A percentile compares a stretch with the other conserved stretches of the same genome.
Conservation (phyloP, 1,140 invertebrate genomes). For the Drosophila chauvacae region DNA sequence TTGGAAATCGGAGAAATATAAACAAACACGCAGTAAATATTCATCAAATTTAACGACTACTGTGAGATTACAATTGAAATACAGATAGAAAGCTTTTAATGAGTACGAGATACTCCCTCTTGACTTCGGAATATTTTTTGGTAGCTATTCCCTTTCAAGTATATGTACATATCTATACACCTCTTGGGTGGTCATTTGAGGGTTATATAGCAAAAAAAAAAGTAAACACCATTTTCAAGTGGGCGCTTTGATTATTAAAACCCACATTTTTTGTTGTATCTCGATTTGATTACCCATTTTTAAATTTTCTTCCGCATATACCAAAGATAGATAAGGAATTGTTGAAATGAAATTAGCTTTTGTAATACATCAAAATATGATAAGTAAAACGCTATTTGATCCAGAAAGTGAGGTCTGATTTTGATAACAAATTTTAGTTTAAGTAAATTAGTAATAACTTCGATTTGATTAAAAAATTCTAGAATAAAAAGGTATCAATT, state of each 20-base stretch:
- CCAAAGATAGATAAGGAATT: not conserved
- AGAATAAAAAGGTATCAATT: too few relatives aligned
- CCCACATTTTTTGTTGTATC: not conserved
- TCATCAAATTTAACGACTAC: not conserved
- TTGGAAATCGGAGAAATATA: not conserved
- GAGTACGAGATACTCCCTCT: conserved; percentile 8
- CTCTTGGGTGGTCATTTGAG: not conserved
- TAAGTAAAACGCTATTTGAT: conserved; percentile 4
- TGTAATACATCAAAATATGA: not conserved
- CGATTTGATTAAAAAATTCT: too few relatives aligned
- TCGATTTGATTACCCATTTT: not conserved
- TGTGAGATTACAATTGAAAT: conserved; percentile 5
- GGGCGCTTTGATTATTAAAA: conserved; percentile 1
- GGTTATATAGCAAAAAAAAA: conserved; percentile 6
- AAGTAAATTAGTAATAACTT: too few relatives aligned
- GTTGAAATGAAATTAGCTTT: not conserved
- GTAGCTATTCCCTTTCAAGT: not conserved
- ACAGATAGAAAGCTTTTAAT: conserved; percentile 23
- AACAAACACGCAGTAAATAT: not conserved
- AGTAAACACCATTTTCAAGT: conserved; percentile 10
- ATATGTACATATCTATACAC: not conserved
- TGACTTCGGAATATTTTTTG: conserved; percentile 3
- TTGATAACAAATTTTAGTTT: too few relatives aligned
- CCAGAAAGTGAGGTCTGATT: not conserved
- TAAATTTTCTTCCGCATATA: conserved; percentile 1